Conservation (phyloP, 2,797 vertebrate genomes). For the Gorsachius magnificus region DNA sequence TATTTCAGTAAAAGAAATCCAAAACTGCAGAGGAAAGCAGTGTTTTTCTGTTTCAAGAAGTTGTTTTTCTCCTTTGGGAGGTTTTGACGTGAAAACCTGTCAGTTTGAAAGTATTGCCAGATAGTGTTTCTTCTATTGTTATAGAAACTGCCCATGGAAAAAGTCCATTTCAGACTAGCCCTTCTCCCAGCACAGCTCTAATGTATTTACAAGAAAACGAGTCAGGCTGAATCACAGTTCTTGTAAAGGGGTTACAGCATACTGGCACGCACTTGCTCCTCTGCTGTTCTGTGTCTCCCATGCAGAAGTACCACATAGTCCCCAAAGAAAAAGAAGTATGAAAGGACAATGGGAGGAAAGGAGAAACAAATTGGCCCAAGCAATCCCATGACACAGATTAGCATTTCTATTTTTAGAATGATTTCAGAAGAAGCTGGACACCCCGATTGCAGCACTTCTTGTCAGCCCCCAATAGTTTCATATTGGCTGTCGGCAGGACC, state of each 20-base stretch:
- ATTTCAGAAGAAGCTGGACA: neutral
- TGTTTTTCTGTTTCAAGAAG: neutral
- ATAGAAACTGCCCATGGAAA: neutral
- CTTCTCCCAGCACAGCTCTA: neutral
- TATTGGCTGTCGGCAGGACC: neutral
- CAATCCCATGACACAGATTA: neutral
- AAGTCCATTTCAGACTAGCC: neutral
- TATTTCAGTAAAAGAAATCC: neutral
- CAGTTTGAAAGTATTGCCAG: neutral
- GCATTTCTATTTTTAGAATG: neutral
- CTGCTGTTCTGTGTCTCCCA: neutral
- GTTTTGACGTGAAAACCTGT: neutral
- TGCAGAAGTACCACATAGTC: neutral
- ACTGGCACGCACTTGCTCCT: accelerated
- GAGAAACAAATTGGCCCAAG: neutral
- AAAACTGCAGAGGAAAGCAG: neutral
- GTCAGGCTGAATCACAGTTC: neutral
- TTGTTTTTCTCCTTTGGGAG: neutral
- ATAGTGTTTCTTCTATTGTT: neutral
- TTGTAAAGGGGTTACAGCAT: neutral
- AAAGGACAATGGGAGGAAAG: neutral
- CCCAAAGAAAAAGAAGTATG: neutral
- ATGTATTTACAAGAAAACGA: neutral
- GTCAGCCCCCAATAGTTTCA: neutral
- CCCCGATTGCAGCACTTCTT: neutral